Evolutionary conservation across 2,888 invertebrate genomes (phyloP).

Genomic region (Rhamnusium bicolor): DNA sequence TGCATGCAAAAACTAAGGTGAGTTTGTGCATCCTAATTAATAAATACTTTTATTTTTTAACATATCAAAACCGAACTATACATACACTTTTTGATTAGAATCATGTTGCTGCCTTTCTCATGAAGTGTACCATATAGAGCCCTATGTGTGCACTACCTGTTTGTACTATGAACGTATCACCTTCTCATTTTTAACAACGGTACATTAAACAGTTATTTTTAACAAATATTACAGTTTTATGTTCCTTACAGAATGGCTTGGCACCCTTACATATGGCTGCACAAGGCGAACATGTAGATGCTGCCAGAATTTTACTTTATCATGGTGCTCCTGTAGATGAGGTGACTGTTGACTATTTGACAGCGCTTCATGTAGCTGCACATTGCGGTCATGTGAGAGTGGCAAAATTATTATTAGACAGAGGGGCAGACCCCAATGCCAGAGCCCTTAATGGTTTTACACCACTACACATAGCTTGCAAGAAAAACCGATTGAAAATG

Average conservation of each 20-base stretch:
- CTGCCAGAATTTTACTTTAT: constrained; percentile 91
- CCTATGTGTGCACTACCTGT: too few species aligned
- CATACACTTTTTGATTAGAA: too few species aligned
- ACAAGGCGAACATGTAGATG: constrained; percentile 98
- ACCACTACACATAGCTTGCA: constrained; percentile 98
- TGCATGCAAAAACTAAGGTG: constrained; percentile 96
- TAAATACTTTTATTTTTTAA: too few species aligned
- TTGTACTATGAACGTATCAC: too few species aligned
- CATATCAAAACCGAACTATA: too few species aligned
- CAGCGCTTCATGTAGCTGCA: constrained; percentile 96
- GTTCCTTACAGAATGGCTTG: constrained; percentile 81
- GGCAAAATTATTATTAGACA: constrained; percentile 91
- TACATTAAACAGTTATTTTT: too few species aligned
- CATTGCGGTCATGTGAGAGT: constrained; percentile 96
- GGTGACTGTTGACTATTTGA: constrained; percentile 97
- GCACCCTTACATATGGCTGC: constrained; percentile 99
- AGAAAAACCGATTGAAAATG: constrained; percentile 97
- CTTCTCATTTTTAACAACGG: too few species aligned
- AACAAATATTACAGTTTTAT: too few species aligned
- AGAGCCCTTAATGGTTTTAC: constrained; percentile 98
- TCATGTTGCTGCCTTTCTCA: too few species aligned
- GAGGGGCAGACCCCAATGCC: constrained; percentile 97
- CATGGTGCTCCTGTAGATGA: constrained; percentile 99
- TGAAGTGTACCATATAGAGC: too few species aligned
- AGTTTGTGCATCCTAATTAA: too few species aligned